These are phyloP conservation scores for Scelioninae gen. 1 DNA, from an alignment of 2,888 invertebrate genomes.

Conservation along the genomic window DNA sequence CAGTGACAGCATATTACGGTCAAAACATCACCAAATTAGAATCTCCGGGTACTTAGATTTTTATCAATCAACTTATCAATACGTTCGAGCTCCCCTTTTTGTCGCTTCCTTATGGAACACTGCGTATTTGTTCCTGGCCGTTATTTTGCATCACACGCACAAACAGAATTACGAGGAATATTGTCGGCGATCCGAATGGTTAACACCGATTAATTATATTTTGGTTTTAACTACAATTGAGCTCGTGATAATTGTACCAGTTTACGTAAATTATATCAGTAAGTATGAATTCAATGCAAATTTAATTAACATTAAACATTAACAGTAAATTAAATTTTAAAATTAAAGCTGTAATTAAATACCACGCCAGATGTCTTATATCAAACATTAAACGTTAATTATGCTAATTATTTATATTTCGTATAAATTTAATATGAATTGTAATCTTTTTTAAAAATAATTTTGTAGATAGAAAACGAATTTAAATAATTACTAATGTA, in stretches of 20 bases:
- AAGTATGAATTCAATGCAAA: no score
- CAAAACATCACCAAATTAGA: slow-evolving; percentile 87
- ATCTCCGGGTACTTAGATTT: slow-evolving; percentile 89
- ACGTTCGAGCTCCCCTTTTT: slow-evolving; percentile 87
- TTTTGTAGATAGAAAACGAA: no score
- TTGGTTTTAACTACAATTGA: slow-evolving; percentile 86
- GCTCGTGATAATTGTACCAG: slow-evolving; percentile 82
- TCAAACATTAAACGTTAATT: no score
- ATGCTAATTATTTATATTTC: no score
- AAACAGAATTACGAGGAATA: slow-evolving; percentile 84
- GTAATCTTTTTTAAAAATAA: no score
- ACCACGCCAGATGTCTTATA: no score
- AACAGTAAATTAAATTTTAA: background rate
- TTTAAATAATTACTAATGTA: no score
- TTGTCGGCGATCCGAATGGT: slow-evolving; percentile 83
- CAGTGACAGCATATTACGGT: slow-evolving; percentile 86
- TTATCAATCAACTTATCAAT: slow-evolving; percentile 87
- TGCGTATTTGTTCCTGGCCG: slow-evolving; percentile 79
- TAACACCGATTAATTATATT: slow-evolving; percentile 82
- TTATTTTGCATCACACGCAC: slow-evolving; percentile 81
- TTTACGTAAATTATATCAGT: slow-evolving; percentile 87
- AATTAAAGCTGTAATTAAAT: no score
- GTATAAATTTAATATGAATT: no score
- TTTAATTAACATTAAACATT: slow-evolving; percentile 5
- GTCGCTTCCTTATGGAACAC: slow-evolving; percentile 86